A percentile compares a stretch with the other conserved stretches of the same genome.
phyloP scores from a whole-genome alignment of 2,888 invertebrate genomes.

The Ophioninae sp. region DNA sequence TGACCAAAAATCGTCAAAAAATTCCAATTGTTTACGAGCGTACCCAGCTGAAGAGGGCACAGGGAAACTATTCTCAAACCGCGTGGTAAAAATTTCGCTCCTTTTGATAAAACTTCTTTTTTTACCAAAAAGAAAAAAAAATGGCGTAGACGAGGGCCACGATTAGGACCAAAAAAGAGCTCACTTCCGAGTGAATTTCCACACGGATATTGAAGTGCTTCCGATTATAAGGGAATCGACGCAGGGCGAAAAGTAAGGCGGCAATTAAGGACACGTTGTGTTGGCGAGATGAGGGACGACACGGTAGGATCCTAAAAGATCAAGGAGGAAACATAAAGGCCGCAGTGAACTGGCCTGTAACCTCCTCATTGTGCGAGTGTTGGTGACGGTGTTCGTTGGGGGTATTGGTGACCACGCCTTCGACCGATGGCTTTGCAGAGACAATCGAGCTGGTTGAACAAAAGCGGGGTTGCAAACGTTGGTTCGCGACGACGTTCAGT shows the following conservation, averaged over 20 bases:
- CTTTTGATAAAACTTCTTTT: neutral
- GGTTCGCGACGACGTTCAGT: conserved; percentile 34
- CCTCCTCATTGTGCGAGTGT: conserved; percentile 20
- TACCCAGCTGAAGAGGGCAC: neutral
- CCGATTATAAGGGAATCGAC: too few species aligned
- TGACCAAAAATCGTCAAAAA: neutral
- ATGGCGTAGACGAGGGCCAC: too few species aligned
- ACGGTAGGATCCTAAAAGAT: conserved; percentile 30
- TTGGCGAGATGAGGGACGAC: neutral
- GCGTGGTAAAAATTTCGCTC: neutral
- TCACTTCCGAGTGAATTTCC: too few species aligned
- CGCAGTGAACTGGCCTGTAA: conserved; percentile 43
- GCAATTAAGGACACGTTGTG: neutral
- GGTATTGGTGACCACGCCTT: conserved; percentile 51
- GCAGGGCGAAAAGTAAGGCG: neutral
- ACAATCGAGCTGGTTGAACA: conserved; percentile 55
- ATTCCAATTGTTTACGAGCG: neutral
- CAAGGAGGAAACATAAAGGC: conserved; percentile 37
- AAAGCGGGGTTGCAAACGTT: conserved; percentile 47
- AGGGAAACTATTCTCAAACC: neutral
- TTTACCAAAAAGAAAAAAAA: neutral
- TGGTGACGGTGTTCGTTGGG: conserved; percentile 5
- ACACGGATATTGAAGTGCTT: too few species aligned
- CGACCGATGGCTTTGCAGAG: conserved; percentile 49
- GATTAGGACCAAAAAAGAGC: too few species aligned